Percentiles rank a stretch among this genome's conserved stretches.
Conservation (phyloP, 1,140 invertebrate genomes). For the Frieseomelitta varia region DNA sequence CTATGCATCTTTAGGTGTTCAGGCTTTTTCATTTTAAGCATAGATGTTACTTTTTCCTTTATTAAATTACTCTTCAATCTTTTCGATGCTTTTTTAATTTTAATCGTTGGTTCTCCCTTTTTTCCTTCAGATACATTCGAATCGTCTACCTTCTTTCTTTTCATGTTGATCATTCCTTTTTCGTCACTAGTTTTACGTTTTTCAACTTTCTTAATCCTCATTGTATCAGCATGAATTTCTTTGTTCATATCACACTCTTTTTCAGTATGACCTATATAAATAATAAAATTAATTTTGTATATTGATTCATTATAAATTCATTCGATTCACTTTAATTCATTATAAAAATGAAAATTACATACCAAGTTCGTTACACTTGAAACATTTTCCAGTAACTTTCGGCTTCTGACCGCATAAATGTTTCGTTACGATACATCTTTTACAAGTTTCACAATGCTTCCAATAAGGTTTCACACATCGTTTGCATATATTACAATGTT, state of each 20-base stretch:
- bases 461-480: slow-evolving; percentile 92
- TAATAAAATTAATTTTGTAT: slow-evolving; percentile 27
- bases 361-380: slow-evolving; percentile 72
- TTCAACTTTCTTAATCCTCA: slow-evolving; percentile 3
- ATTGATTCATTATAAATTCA: neutral
- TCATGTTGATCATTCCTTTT: slow-evolving; percentile 2
- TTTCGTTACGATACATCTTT: slow-evolving; percentile 85
- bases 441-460: slow-evolving; percentile 89
- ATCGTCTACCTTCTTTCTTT: slow-evolving; percentile 40
- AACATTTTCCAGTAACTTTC: slow-evolving; percentile 70
- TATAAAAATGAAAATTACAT: slow-evolving; percentile 28
- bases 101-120: neutral
- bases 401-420: slow-evolving; percentile 84
- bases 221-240: neutral
- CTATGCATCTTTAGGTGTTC: neutral
- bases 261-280: slow-evolving; percentile 67
- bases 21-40: neutral
- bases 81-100: neutral
- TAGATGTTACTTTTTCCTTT: neutral
- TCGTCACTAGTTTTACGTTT: slow-evolving; percentile 40
- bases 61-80: slow-evolving; percentile 22
- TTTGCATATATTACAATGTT: slow-evolving; percentile 89
- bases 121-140: neutral
- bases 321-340: neutral
- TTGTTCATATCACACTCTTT: slow-evolving; percentile 53